phyloP scores from a whole-genome alignment of 1,140 invertebrate genomes.

The Rhyzopertha dominica region DNA sequence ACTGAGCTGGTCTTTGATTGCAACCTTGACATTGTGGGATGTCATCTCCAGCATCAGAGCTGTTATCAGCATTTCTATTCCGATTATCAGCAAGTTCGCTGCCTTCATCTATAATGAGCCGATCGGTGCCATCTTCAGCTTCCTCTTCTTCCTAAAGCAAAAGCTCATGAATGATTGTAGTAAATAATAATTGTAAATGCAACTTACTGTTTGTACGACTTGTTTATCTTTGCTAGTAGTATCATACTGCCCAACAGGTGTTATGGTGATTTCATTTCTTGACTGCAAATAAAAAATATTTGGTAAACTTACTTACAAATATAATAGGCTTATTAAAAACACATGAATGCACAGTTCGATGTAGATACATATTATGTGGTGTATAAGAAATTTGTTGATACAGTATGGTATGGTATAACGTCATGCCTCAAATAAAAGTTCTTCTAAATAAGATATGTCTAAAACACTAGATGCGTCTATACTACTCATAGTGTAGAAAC shows the following conservation, averaged over 20 bases:
- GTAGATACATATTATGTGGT: no score
- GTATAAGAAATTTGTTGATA: no score
- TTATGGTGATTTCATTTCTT: slow-evolving; percentile 54
- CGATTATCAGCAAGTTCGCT: slow-evolving; percentile 48
- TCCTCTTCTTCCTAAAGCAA: slow-evolving; percentile 52
- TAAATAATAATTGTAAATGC: not conserved
- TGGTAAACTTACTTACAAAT: no score
- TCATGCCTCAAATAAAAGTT: no score
- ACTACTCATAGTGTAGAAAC: no score
- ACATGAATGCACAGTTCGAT: no score
- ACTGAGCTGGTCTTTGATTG: slow-evolving; percentile 68
- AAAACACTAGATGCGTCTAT: no score
- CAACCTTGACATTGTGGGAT: slow-evolving; percentile 76
- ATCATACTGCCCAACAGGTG: slow-evolving; percentile 48
- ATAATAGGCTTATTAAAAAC: no score
- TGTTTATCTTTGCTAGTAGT: slow-evolving; percentile 24
- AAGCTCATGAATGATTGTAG: not conserved
- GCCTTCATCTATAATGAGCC: slow-evolving; percentile 61
- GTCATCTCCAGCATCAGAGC: slow-evolving; percentile 46
- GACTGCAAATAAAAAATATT: no score
- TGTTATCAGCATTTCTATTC: slow-evolving; percentile 43
- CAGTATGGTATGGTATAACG: no score
- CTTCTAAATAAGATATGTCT: no score
- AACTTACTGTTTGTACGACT: slow-evolving; percentile 10
- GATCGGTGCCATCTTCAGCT: slow-evolving; percentile 50